Evolutionary conservation across 64 coral and sea anemone species (phyloP).

Genomic region (Dendrophyllia cribrosa): DNA sequence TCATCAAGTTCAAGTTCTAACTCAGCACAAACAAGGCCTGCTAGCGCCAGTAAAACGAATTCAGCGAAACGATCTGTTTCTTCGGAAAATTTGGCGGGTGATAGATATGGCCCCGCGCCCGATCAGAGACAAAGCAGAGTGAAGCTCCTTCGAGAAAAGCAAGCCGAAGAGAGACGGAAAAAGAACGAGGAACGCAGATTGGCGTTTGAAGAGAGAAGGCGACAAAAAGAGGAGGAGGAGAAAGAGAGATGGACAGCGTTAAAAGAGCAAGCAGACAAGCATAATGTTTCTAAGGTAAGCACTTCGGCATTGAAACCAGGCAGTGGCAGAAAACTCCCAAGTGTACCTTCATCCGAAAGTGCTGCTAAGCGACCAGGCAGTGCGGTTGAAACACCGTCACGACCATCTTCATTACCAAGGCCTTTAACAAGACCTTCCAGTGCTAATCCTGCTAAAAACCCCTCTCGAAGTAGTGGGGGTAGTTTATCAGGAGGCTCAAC

Average conservation of each 20-base stretch:
- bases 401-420: constrained; percentile 88
- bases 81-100: constrained; percentile 65
- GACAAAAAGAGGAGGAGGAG: constrained; percentile 80
- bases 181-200: constrained; percentile 89
- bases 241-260: constrained; percentile 76
- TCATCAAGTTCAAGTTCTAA: neutral
- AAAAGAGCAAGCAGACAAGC: constrained; percentile 61
- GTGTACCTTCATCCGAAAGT: constrained; percentile 39
- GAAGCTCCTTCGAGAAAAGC: constrained; percentile 79
- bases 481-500: constrained; percentile 84
- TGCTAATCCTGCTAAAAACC: constrained; percentile 52
- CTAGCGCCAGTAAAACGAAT: constrained; percentile 27
- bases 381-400: constrained; percentile 41
- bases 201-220: constrained; percentile 89
- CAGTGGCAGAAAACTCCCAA: constrained; percentile 85
- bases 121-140: constrained; percentile 75
- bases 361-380: constrained; percentile 72
- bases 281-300: constrained; percentile 1
- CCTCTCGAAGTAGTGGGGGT: constrained; percentile 55
- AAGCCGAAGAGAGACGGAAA: constrained; percentile 79
- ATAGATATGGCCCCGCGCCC: constrained; percentile 43
- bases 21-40: constrained; percentile 31
- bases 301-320: constrained; percentile 57
- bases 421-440: constrained; percentile 55
- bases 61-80: constrained; percentile 69